Percentiles rank a stretch among this genome's conserved stretches.
phyloP scores from a whole-genome alignment of 2,888 invertebrate genomes.

The Busseola fusca region DNA sequence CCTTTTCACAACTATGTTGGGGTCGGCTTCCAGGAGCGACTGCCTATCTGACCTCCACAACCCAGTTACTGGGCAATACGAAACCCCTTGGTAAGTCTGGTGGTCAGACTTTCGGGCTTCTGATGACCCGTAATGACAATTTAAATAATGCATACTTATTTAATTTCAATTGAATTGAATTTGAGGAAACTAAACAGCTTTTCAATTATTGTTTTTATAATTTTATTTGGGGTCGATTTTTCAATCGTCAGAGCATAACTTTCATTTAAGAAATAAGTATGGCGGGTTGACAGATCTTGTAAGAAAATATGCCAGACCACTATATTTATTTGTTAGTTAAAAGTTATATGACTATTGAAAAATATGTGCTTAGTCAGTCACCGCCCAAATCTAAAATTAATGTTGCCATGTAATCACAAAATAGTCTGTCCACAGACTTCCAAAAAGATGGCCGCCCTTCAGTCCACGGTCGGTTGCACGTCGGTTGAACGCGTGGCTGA shows the following conservation, averaged over 20 bases:
- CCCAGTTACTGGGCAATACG: no score
- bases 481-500: conserved; percentile 43
- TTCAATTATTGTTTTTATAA: neutral
- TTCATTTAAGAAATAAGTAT: neutral
- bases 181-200: neutral
- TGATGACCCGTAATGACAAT: no score
- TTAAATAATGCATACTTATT: neutral
- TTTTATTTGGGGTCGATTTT: neutral
- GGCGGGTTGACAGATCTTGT: neutral
- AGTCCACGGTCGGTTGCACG: conserved; percentile 43
- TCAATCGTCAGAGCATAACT: neutral
- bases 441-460: conserved; percentile 15
- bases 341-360: neutral
- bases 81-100: no score
- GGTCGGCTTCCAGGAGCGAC: no score
- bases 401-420: neutral
- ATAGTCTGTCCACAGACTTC: neutral
- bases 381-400: neutral
- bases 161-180: neutral
- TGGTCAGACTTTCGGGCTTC: no score
- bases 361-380: neutral
- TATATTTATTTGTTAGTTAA: neutral
- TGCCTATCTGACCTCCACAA: no score
- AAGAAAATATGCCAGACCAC: no score
- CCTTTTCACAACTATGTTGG: no score